These are phyloP conservation scores for Euura lappo DNA, from an alignment of 1,140 invertebrate species.

Conservation along the genomic window DNA sequence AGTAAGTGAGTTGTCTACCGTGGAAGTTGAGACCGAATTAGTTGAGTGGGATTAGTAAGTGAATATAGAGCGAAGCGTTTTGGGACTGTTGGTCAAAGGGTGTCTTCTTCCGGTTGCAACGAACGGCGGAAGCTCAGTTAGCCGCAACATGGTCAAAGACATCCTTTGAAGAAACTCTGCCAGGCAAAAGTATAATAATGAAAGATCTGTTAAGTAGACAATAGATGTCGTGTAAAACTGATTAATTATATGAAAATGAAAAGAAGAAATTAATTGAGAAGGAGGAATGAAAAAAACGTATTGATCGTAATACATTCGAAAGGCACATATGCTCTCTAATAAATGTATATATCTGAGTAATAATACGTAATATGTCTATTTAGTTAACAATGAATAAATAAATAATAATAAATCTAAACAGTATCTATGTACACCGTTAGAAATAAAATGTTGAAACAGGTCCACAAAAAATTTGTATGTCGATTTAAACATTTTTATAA, in stretches of 20 bases:
- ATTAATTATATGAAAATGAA: no score
- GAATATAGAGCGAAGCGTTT: slow-evolving; percentile 5
- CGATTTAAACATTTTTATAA: no score
- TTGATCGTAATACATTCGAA: neutral
- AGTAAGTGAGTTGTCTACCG: neutral
- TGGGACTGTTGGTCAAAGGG: neutral
- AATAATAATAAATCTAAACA: neutral
- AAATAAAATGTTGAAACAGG: no score
- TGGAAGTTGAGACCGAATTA: neutral
- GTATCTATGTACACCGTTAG: neutral
- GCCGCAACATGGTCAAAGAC: neutral
- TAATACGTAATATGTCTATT: neutral
- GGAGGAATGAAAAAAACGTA: no score
- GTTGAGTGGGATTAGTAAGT: neutral
- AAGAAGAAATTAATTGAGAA: no score
- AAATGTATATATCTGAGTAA: neutral
- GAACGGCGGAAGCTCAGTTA: neutral
- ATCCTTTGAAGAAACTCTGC: neutral
- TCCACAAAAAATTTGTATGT: no score
- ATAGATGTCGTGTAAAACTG: no score
- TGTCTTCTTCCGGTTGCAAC: neutral
- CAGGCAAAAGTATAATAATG: neutral
- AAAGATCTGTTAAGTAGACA: no score
- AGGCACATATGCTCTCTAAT: neutral
- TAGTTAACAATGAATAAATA: neutral